Evolutionary conservation across 2,888 invertebrate species (phyloP), one percentile per base, ranked within the genome.

Genomic region (Lacanobia wlatinum): DNA sequence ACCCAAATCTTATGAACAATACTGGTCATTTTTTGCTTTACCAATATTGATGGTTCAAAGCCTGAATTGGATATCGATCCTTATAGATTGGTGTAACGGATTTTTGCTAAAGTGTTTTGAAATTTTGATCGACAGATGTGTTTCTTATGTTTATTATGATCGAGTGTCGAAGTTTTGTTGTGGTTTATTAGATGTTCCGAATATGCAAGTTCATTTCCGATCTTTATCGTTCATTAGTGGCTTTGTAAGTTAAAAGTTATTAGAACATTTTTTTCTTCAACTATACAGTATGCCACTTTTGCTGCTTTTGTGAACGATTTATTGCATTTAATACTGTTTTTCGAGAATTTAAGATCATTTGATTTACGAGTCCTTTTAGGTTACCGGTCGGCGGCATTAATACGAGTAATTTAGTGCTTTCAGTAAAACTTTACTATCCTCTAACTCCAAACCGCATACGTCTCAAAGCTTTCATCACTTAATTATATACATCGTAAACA

Each of bases 1-100:
- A 81, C 85, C 85, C 63, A 85, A 83, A 86, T 85, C 58, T 73
- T 40, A 16, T 73, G 73, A 83, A 87, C 87, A 86, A 86, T 86
- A 87, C 85, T 72, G 81, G 69, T 78, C 40, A 74, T 78, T 87
- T 86, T 86, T 87, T 86, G 73, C 81, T 64, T 53, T 21, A 55
- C 53, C 70, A n/a, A 75, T n/a, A n/a, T 71, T 70, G 80, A 84
- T 82, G 60, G 46, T 65, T 63, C 68, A 50, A 59, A 66, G 38
- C 65, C 48, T 74, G 59, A 83, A 77, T 79, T 62, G 74, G 82
- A 77, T 79, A 79, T 71, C 52, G 55, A 79, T 86, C 86, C 80
- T 82, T 80, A 69, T 52, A 64, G 56, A 80, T 74, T 53, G 55
- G 34, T 73, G 50, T 85, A 85, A 85, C 84, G 84, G 86, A 68